Evolutionary conservation across 2,797 vertebrate genomes (phyloP).

Genomic region (Cercopithecus neglectus): DNA sequence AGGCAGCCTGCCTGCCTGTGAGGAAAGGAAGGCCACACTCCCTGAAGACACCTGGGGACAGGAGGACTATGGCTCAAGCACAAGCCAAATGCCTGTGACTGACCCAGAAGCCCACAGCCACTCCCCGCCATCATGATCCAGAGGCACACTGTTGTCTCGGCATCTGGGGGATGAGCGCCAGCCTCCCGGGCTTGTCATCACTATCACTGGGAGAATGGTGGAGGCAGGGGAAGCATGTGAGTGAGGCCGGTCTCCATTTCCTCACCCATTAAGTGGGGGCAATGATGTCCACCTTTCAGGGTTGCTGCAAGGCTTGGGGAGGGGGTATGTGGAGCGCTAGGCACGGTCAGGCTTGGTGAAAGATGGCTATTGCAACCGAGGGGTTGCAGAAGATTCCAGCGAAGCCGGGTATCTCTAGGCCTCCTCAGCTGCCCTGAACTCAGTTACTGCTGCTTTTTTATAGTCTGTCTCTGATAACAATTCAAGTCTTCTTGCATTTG

Average conservation of each 20-base stretch:
- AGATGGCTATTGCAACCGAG: not conserved
- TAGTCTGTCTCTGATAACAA: not conserved
- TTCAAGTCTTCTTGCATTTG: not conserved
- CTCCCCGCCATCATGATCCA: not conserved
- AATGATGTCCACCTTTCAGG: not conserved
- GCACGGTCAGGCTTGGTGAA: not conserved
- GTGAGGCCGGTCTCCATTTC: not conserved
- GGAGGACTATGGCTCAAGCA: not conserved
- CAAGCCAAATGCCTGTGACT: not conserved
- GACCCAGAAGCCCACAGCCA: not conserved
- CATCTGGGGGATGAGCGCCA: not conserved
- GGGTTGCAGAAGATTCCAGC: not conserved
- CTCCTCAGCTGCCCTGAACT: not conserved
- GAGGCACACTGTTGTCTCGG: not conserved
- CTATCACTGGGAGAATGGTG: not conserved
- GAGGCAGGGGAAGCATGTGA: fast-evolving
- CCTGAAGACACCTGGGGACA: not conserved
- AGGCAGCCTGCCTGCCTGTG: not conserved
- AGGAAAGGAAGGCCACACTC: not conserved
- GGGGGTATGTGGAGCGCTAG: fast-evolving
- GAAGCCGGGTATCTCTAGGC: fast-evolving
- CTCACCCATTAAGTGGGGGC: not conserved
- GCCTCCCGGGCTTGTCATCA: not conserved
- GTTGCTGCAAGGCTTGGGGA: not conserved
- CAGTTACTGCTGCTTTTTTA: not conserved